phyloP scores from a whole-genome alignment of 2,888 invertebrate genomes.

The Altica lythri region DNA sequence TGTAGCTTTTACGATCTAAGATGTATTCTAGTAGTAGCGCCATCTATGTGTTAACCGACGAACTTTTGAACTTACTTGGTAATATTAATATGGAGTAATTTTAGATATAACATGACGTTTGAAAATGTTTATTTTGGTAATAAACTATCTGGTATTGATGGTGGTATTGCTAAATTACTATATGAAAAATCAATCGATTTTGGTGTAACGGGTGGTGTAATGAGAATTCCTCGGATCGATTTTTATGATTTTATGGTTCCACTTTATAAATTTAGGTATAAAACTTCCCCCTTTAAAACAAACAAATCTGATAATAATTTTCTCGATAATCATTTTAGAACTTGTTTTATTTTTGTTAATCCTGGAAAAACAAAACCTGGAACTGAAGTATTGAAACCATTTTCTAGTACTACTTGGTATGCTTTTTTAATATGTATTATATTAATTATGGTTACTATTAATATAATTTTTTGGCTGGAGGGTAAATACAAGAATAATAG shows the following conservation, averaged over 20 bases:
- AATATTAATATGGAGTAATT: constrained; percentile 9
- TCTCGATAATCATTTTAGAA: constrained; percentile 37
- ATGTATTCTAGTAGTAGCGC: neutral
- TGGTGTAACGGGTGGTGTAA: constrained; percentile 41
- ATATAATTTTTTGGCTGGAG: constrained; percentile 54
- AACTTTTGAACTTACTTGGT: too few species aligned
- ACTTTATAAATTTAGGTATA: constrained; percentile 46
- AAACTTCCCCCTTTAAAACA: neutral
- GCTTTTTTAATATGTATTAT: constrained; percentile 48
- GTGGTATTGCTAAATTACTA: constrained; percentile 44
- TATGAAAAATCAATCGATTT: constrained; percentile 44
- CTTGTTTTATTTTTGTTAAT: constrained; percentile 48
- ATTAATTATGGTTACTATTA: constrained; percentile 53
- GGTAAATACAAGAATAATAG: constrained; percentile 49
- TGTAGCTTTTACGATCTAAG: neutral
- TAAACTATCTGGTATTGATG: constrained; percentile 43
- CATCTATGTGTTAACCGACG: too few species aligned
- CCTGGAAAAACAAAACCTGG: constrained; percentile 43
- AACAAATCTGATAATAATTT: neutral
- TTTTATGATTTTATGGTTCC: constrained; percentile 45
- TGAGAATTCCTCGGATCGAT: constrained; percentile 39
- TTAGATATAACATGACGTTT: constrained; percentile 37
- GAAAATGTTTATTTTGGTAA: constrained; percentile 45
- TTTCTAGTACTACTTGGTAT: constrained; percentile 56
- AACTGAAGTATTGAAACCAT: constrained; percentile 58